Conservation (phyloP, 2,113 vertebrate genomes). For the Stigmatopora argus region DNA sequence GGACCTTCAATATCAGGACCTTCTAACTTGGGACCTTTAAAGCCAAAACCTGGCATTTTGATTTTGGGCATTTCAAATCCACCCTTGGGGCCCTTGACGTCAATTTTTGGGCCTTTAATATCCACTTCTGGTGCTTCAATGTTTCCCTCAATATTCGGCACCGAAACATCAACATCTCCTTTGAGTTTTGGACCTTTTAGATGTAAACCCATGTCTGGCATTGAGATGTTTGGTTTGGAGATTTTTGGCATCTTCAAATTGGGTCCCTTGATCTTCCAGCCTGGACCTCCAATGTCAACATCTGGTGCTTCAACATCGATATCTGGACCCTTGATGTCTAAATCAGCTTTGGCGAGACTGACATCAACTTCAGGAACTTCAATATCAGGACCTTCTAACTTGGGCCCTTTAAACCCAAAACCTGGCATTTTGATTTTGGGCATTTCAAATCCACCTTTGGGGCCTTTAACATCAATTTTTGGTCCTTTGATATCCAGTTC, state of each 20-base stretch:
- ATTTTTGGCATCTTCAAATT: conserved; percentile 9
- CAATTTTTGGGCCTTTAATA: conserved; percentile 8
- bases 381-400: conserved; percentile 21
- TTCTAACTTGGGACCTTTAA: background rate
- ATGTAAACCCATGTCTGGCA: conserved; percentile 37
- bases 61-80: conserved; percentile 8
- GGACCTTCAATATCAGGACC: conserved; percentile 4
- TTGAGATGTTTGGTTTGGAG: too few species aligned
- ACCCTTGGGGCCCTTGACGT: background rate
- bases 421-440: conserved; percentile 6
- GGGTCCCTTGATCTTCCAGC: conserved; percentile 8
- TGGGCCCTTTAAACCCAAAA: background rate
- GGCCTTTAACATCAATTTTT: conserved; percentile 11
- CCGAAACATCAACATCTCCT: conserved; percentile 18
- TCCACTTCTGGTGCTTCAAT: background rate
- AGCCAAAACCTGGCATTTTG: background rate
- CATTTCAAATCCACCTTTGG: background rate
- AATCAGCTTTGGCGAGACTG: background rate
- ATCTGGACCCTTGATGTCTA: too few species aligned
- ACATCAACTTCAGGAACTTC: background rate
- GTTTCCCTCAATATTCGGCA: conserved; percentile 1
- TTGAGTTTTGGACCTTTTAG: background rate
- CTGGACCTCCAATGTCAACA: conserved; percentile 7
- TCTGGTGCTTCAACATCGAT: background rate
- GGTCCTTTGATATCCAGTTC: conserved; percentile 9